phyloP scores from a whole-genome alignment of 2,888 invertebrate genomes.

The Tiphia femorata region DNA sequence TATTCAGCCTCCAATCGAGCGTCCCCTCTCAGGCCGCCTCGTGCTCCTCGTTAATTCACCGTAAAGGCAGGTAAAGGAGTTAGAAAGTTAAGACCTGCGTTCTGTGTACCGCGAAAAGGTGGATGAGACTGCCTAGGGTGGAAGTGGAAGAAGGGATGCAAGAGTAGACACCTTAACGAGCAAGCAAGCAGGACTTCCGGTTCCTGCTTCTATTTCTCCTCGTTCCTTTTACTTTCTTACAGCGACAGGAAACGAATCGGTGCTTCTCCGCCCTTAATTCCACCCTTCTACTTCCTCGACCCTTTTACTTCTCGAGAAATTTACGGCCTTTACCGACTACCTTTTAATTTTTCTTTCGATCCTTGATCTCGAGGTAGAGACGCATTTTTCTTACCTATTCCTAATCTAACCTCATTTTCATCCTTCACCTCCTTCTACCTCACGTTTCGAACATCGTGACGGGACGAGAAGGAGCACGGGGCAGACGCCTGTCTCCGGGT shows the following conservation, averaged over 20 bases:
- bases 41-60: constrained; percentile 20
- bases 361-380: no score
- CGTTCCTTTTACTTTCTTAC: background rate
- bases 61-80: constrained; percentile 19
- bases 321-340: no score
- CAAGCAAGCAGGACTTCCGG: constrained; percentile 10
- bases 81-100: constrained; percentile 24
- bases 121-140: constrained; percentile 4
- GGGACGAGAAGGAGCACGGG: no score
- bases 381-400: no score
- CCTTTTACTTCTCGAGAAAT: no score
- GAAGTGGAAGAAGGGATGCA: background rate
- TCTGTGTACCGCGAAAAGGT: constrained; percentile 22
- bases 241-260: background rate
- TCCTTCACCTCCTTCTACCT: background rate
- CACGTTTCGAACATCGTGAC: no score
- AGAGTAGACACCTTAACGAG: constrained; percentile 11
- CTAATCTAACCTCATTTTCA: no score
- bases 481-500: constrained; percentile 26
- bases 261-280: background rate
- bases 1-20: constrained; percentile 26
- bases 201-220: background rate
- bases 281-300: no score
- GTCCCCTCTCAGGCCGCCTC: constrained; percentile 4
- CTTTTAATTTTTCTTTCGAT: no score